phyloP scores from a whole-genome alignment of 2,797 vertebrate genomes.

The Gymnocypris eckloni region DNA sequence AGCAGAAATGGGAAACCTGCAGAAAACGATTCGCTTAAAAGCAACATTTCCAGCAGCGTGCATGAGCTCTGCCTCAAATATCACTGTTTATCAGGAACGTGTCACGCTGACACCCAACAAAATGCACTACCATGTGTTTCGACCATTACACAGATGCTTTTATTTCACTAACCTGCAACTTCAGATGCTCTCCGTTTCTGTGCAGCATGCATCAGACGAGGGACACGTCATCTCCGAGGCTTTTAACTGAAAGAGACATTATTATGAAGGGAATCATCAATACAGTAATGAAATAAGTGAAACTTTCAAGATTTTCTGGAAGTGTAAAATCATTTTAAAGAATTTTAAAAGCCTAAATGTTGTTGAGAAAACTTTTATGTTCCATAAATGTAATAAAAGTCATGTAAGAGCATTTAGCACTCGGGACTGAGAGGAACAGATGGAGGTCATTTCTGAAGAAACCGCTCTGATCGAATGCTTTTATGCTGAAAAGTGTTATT shows the following conservation, averaged over 20 bases:
- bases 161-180: neutral
- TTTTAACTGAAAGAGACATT: neutral
- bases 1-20: neutral
- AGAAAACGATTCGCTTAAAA: neutral
- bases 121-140: neutral
- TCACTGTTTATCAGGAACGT: neutral
- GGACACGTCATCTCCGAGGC: neutral
- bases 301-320: neutral
- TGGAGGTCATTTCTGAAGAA: neutral
- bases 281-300: no score
- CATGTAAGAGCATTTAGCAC: neutral
- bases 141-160: neutral
- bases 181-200: neutral
- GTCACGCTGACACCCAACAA: neutral
- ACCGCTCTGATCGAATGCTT: neutral
- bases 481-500: neutral
- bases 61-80: neutral
- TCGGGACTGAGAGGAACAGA: neutral
- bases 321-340: neutral
- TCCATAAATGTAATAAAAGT: neutral
- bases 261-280: neutral
- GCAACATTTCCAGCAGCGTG: neutral
- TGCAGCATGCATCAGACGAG: neutral
- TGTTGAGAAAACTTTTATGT: neutral
- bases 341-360: slow-evolving; percentile 3